Evolutionary conservation across 2,113 vertebrate species (phyloP), one percentile per base, ranked within the genome.

Genomic region (Glaucidium brasilianum): DNA sequence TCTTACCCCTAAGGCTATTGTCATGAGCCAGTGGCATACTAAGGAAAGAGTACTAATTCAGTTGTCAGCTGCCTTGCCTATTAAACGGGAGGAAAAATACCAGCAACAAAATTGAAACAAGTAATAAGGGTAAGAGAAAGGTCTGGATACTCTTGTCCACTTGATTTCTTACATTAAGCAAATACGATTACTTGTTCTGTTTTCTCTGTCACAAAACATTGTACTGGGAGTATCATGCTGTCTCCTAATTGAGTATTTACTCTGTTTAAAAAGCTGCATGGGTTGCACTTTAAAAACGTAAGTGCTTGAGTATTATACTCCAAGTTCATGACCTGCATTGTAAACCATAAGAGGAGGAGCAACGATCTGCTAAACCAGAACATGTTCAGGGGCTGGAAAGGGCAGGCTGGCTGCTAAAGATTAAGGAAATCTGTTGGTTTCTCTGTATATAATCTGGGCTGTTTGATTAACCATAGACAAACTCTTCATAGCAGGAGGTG

Each of bases 1-100:
- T 99, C 99, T 99, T 98, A 98, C 97, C 98, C 99, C 99, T 99
- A 98, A 99, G 99, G 99, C 99, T 99, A 99, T 99, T 99, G 99
- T 99, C 99, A 99, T 98, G 98, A 99, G 98, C 98, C 99, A 98
- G 98, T 99, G 99, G 99, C 98, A 98, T 97, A 95, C 98, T 98
- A 98, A 99, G 98, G 97, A 98, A 98, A 98, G 96, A 97, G 97
- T 97, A 98, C 98, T 99, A 99, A 99, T 99, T 99, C 99, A 99
- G 98, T 99, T 99, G 99, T 99, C 99, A 99, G 98, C 98, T 99
- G 98, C 99, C 98, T 99, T 96, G 97, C 97, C 97, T 99, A 99
- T 99, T 99, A 98, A 98, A 98, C 95, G 92, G 90, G 96, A 92
- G 91, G 96, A 98, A 98, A 96, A 96, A 97, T 68, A 97, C 76